These are phyloP conservation scores for Chironomus riparius DNA, from an alignment of 2,888 invertebrate species.

Conservation along the genomic window DNA sequence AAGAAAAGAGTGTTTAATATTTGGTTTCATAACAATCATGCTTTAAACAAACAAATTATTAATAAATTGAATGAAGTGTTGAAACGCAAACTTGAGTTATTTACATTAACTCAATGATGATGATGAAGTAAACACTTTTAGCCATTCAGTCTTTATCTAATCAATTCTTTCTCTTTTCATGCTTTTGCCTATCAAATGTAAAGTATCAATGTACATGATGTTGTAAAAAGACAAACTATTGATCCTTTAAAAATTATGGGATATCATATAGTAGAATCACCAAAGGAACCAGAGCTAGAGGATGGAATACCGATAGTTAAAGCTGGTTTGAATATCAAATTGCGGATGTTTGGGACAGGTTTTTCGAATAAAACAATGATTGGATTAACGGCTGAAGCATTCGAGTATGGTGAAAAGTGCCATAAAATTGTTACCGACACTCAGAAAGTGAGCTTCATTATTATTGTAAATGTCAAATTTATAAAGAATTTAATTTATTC, in stretches of 20 bases:
- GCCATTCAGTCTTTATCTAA: too few species aligned
- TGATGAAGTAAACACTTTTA: too few species aligned
- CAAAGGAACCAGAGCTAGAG: conserved; percentile 32
- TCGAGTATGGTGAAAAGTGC: background rate
- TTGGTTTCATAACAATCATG: too few species aligned
- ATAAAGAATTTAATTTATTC: too few species aligned
- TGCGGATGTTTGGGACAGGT: conserved; percentile 67
- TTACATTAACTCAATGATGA: background rate
- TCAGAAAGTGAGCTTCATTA: background rate
- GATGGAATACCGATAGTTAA: conserved; percentile 59
- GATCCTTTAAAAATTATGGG: conserved; percentile 30
- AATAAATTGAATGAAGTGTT: background rate
- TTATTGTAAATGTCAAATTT: background rate
- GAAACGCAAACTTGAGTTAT: background rate
- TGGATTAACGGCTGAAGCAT: background rate
- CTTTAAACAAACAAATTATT: too few species aligned
- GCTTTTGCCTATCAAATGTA: too few species aligned
- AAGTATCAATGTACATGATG: background rate
- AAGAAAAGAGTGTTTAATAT: too few species aligned
- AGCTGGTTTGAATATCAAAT: conserved; percentile 48
- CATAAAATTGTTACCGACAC: background rate
- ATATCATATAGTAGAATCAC: conserved; percentile 34
- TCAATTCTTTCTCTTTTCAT: too few species aligned
- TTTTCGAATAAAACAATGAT: conserved; percentile 50
- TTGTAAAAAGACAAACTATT: background rate